Conservation (phyloP, 2,797 vertebrate species). For the Phrynocephalus vlangalii region DNA sequence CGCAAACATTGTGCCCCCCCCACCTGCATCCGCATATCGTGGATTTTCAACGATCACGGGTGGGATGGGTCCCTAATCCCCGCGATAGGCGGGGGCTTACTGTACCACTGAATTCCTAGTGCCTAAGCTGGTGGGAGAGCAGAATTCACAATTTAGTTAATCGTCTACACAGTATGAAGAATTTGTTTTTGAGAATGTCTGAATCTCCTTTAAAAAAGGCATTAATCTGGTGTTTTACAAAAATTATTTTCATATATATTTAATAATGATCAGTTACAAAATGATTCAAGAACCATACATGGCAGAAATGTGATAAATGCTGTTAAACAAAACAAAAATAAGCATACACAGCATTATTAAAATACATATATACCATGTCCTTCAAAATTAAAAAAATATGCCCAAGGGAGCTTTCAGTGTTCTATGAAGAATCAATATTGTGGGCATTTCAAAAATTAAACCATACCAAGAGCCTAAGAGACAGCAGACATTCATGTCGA, state of each 20-base stretch:
- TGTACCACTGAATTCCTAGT: background rate
- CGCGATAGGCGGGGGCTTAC: too few relatives aligned
- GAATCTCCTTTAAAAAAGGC: too few relatives aligned
- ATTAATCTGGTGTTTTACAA: too few relatives aligned
- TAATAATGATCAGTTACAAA: too few relatives aligned
- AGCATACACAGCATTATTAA: too few relatives aligned
- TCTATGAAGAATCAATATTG: background rate
- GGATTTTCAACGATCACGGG: too few relatives aligned
- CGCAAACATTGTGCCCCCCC: too few relatives aligned
- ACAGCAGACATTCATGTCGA: too few relatives aligned
- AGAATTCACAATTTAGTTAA: background rate
- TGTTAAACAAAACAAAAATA: background rate
- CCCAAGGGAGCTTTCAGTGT: background rate
- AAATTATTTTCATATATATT: too few relatives aligned
- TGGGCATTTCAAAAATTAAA: background rate
- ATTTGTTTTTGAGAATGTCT: too few relatives aligned
- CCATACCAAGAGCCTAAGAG: background rate
- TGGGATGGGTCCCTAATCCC: too few relatives aligned
- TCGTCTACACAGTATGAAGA: background rate
- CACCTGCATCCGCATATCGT: too few relatives aligned
- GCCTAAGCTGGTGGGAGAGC: background rate
- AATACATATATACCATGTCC: background rate
- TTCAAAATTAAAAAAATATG: background rate
- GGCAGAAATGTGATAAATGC: background rate
- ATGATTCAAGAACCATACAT: background rate